These are phyloP conservation scores for Halcyon badia DNA, from an alignment of 2,797 vertebrate species.

Conservation along the genomic window DNA sequence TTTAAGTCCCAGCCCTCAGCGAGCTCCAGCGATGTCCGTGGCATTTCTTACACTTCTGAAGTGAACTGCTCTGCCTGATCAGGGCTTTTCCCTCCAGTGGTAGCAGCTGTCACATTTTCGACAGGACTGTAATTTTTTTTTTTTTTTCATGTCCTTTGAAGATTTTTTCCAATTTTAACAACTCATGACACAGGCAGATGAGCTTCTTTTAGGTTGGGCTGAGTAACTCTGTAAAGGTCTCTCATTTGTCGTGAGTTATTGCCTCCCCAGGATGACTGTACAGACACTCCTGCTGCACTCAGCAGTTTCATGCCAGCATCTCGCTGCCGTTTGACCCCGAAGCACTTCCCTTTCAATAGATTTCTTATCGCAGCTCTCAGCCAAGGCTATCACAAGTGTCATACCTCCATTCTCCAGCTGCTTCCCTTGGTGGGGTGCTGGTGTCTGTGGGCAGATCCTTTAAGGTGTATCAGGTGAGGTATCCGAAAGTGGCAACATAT, in stretches of 20 bases:
- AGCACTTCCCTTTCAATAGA: not conserved
- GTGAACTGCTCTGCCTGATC: not conserved
- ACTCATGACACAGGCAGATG: not conserved
- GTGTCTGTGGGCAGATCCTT: not conserved
- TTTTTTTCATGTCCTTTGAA: not conserved
- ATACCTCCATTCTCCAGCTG: not conserved
- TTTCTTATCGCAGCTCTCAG: not conserved
- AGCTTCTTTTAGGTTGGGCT: not conserved
- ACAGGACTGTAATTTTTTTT: not conserved
- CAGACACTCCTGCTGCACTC: not conserved
- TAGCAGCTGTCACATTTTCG: not conserved
- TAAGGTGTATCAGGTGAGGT: not conserved
- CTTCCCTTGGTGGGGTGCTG: not conserved
- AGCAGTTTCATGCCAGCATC: not conserved
- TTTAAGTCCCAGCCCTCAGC: not conserved
- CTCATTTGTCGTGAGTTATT: not conserved
- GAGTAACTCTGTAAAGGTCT: not conserved
- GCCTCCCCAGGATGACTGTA: not conserved
- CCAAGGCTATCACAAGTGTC: not conserved
- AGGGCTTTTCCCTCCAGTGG: not conserved
- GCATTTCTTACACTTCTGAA: not conserved
- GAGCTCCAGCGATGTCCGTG: rapidly evolving
- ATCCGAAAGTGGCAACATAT: rapidly evolving
- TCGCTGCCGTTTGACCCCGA: not conserved
- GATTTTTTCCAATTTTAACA: not conserved